Base-by-base conservation (phyloP, 2,888 invertebrate species). In the Xylocampa areola region DNA sequence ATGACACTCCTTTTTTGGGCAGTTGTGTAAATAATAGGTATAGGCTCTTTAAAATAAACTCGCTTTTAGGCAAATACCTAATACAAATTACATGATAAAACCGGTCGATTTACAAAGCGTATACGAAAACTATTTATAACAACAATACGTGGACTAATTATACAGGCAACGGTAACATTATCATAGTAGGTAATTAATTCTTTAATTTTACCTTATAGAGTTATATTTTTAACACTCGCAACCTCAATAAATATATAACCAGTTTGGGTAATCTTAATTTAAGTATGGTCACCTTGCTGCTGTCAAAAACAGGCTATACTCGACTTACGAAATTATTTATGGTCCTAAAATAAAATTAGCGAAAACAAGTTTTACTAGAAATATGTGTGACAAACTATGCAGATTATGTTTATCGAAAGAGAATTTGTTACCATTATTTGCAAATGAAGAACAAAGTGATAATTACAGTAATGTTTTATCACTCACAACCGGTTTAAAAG, bases 371-470 rank as follows among this genome's bases (percentile, higher is more conserved):
- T 36, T 32, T 17, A n/a, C 17, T 33, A 0, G 0, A 1, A 68
- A 49, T 58, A 72, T 70, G 69, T 30, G 35, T 43, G 19, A 30
- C 10, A 30, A 48, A 19, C 1, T 65, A 19, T 81, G 81, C 36
- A 68, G 81, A 67, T 71, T 81, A 27, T 81, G 80, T 57, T 64
- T 80, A 14, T 43, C 43, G 33, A 47, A 55, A 10, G 36, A 37
- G 1, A 63, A 75, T 66, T 76, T 79, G 19, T 17, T 19, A 16
- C 36, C 63, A 6, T 58, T 79, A 44, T 79, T 70, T 16, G 14
- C 33, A 44, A 48, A 36, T 45, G 8, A 13, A 11, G 48, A 41
- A 27, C 40, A 57, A 37, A 39, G 11, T 5, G 8, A 8, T 11
- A 0, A 43, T 7, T 57, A 45, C 8, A 54, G 41, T 17, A 6